phyloP scores from a whole-genome alignment of 2,888 invertebrate genomes.

The Cotesia congregata region DNA sequence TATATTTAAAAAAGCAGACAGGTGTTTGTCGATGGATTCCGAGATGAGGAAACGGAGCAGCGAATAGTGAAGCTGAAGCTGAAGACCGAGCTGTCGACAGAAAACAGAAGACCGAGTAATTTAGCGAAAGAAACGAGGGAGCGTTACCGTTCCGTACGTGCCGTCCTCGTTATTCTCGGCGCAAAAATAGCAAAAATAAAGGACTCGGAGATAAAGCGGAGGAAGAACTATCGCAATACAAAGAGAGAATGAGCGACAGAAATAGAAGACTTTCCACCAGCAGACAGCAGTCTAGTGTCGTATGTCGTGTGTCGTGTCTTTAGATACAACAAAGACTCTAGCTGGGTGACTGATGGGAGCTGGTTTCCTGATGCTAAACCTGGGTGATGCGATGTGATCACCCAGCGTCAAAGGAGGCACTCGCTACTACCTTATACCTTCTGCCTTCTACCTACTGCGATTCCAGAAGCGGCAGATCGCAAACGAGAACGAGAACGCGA shows the following conservation, averaged over 20 bases:
- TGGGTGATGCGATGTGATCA: not conserved
- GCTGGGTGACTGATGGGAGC: not conserved
- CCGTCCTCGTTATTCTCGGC: constrained; percentile 12
- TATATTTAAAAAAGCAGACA: not conserved
- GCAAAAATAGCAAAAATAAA: not conserved
- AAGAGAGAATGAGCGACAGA: not conserved
- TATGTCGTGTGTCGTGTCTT: not conserved
- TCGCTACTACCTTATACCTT: no score
- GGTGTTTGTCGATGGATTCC: not conserved
- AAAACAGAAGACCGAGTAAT: constrained; percentile 13
- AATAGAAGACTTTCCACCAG: not conserved
- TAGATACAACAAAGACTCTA: not conserved
- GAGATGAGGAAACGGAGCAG: not conserved
- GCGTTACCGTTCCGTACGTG: not conserved
- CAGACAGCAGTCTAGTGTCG: not conserved
- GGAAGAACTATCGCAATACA: not conserved
- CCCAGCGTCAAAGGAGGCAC: not conserved
- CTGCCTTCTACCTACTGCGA: not conserved
- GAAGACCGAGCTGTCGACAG: not conserved
- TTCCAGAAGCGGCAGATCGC: not conserved
- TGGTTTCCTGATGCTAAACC: not conserved
- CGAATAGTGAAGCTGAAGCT: not conserved
- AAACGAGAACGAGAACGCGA: not conserved
- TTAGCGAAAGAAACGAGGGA: constrained; percentile 7
- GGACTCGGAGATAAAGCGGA: not conserved